phyloP scores from a whole-genome alignment of 1,140 invertebrate species.

The Magallana ariakensis region DNA sequence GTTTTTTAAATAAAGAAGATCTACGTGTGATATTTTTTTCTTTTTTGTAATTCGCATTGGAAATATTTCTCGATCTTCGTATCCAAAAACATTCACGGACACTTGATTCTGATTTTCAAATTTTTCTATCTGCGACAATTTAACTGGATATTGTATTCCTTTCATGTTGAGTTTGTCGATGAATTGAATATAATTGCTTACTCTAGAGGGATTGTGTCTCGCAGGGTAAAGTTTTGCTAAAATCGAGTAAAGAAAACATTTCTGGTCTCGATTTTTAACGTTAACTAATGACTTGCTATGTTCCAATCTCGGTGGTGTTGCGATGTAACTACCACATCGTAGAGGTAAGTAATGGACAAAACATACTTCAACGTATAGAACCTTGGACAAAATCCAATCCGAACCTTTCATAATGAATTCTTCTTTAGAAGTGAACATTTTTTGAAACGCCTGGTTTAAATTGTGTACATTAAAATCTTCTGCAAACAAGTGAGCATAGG shows the following conservation, averaged over 20 bases:
- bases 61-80: constrained; percentile 33
- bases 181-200: constrained; percentile 26
- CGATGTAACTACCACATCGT: constrained; percentile 40
- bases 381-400: constrained; percentile 34
- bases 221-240: constrained; percentile 30
- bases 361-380: constrained; percentile 29
- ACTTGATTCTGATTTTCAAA: constrained; percentile 52
- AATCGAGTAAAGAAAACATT: constrained; percentile 50
- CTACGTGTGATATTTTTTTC: constrained; percentile 13
- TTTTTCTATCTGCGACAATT: constrained; percentile 27
- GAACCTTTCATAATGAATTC: constrained; percentile 34
- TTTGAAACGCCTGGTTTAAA: constrained; percentile 24
- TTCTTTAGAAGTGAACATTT: constrained; percentile 23
- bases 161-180: constrained; percentile 17
- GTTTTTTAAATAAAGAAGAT: constrained; percentile 37
- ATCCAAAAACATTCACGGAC: constrained; percentile 54
- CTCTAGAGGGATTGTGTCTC: neutral
- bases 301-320: constrained; percentile 42
- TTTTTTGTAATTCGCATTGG: constrained; percentile 44
- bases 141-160: constrained; percentile 44
- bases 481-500: neutral
- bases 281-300: constrained; percentile 41
- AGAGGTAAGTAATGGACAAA: constrained; percentile 36
- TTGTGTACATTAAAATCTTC: constrained; percentile 1
- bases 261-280: constrained; percentile 29